Evolutionary conservation across 53 echinoderm and acorn worm species (phyloP).

Genomic region (Echinometra lucunter): DNA sequence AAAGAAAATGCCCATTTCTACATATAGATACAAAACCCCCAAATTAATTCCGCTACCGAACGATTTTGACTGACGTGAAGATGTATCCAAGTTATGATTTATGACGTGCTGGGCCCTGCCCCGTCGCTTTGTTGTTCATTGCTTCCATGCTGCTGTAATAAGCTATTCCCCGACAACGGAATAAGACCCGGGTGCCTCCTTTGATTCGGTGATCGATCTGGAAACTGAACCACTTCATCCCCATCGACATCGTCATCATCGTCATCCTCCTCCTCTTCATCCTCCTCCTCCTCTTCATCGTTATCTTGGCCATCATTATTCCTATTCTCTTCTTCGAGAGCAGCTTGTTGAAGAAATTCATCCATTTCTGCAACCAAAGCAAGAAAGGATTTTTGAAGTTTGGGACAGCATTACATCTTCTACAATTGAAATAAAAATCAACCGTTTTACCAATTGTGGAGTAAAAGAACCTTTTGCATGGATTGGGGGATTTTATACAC

Average conservation of each 20-base stretch:
- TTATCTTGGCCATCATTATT: constrained; percentile 52
- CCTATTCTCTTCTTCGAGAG: constrained; percentile 57
- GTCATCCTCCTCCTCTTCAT: constrained; percentile 84
- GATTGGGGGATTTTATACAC: too few species aligned
- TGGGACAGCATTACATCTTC: not conserved
- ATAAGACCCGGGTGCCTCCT: constrained; percentile 79
- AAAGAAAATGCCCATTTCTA: not conserved
- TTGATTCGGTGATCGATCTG: constrained; percentile 91
- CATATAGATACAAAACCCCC: not conserved
- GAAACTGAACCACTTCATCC: constrained; percentile 97
- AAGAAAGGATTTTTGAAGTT: not conserved
- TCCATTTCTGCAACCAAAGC: constrained; percentile 42
- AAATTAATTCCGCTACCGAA: not conserved
- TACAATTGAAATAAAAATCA: too few species aligned
- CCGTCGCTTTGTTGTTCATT: constrained; percentile 6
- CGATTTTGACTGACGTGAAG: not conserved
- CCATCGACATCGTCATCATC: constrained; percentile 86
- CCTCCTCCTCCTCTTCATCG: constrained; percentile 85
- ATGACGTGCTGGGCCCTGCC: not conserved
- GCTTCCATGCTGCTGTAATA: not conserved
- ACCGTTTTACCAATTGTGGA: too few species aligned
- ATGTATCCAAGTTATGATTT: not conserved
- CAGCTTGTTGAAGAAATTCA: constrained; percentile 49
- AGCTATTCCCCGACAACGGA: not conserved
- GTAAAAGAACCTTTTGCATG: too few species aligned